Percentiles rank a stretch among this genome's conserved stretches.
Evolutionary conservation across 2,113 vertebrate genomes (phyloP).

Genomic region (Boulengeromyrus knoepffleri): DNA sequence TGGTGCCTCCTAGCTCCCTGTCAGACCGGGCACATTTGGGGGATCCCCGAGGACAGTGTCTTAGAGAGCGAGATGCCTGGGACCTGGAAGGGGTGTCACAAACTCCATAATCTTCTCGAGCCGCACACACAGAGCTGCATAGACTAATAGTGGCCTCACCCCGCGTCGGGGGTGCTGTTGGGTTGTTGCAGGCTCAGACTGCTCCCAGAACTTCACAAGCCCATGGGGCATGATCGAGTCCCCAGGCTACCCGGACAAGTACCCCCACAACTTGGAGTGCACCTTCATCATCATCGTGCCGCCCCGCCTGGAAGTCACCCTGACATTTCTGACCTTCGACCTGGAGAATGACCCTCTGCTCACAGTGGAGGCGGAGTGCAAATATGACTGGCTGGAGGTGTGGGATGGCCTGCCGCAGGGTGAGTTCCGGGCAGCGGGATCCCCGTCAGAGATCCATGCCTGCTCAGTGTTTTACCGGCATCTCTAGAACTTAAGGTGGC

Average conservation of each 20-base stretch:
- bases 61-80: not conserved
- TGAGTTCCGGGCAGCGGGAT: conserved; percentile 49
- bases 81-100: not conserved
- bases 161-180: not conserved
- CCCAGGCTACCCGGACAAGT: conserved; percentile 93
- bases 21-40: not conserved
- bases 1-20: not conserved
- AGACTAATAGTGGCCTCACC: not conserved
- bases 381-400: conserved; percentile 96
- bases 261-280: conserved; percentile 95
- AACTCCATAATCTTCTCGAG: not conserved
- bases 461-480: not conserved
- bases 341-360: conserved; percentile 92
- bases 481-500: not conserved
- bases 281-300: conserved; percentile 90
- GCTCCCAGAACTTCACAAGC: conserved; percentile 90
- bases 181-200: conserved; percentile 76
- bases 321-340: conserved; percentile 90
- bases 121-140: not conserved
- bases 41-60: not conserved
- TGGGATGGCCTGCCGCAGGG: conserved; percentile 95
- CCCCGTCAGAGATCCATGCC: not conserved
- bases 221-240: conserved; percentile 85
- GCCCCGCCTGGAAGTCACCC: conserved; percentile 86
- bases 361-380: conserved; percentile 86